These are phyloP conservation scores for Hypotaenidia okinawae DNA, from an alignment of 2,797 vertebrate genomes.

Conservation along the genomic window DNA sequence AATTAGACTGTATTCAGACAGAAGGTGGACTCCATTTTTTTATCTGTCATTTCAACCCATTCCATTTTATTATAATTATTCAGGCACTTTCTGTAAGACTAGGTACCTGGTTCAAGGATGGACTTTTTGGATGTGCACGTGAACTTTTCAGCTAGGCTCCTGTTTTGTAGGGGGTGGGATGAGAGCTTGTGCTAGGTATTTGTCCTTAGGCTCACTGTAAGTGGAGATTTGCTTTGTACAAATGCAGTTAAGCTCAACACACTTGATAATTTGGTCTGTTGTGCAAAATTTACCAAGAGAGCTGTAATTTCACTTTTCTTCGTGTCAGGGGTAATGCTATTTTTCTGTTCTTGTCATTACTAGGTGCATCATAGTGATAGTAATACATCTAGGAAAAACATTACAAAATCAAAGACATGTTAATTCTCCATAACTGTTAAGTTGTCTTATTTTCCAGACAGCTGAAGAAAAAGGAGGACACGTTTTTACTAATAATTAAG, in stretches of 20 bases:
- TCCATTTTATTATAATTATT: no score
- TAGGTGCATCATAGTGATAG: neutral
- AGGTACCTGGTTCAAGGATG: no score
- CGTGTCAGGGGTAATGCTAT: neutral
- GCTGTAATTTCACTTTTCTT: neutral
- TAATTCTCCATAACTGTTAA: conserved; percentile 4
- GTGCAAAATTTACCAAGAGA: neutral
- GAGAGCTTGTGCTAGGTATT: no score
- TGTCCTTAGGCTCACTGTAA: no score
- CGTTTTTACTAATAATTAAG: neutral
- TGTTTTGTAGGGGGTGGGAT: no score
- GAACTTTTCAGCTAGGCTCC: no score
- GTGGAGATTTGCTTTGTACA: neutral
- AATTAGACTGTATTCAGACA: neutral
- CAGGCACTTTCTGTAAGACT: no score
- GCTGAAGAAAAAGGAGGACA: neutral
- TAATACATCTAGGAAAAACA: neutral
- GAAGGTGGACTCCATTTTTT: neutral
- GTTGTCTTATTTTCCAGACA: conserved; percentile 3
- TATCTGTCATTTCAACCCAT: neutral
- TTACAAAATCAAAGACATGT: neutral
- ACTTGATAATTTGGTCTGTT: neutral
- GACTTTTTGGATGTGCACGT: no score
- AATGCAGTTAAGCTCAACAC: neutral
- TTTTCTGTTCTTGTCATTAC: neutral